Conservation (phyloP, 2,113 vertebrate species). For the Tretioscincus oriximinensis region DNA sequence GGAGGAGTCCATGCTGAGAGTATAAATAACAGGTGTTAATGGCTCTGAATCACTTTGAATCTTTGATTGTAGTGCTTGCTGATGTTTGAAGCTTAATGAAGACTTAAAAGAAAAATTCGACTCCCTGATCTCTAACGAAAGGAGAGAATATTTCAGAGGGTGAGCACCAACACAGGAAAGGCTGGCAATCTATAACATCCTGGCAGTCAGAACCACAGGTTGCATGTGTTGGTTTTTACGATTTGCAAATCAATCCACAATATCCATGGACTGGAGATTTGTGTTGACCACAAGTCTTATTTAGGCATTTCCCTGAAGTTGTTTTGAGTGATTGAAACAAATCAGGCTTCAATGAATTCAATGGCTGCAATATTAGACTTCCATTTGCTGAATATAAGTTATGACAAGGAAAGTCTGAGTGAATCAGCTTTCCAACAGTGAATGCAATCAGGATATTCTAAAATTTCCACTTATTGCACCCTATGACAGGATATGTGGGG, state of each 20-base stretch:
- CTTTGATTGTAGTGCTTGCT: too few relatives aligned
- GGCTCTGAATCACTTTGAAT: too few relatives aligned
- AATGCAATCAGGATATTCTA: not conserved
- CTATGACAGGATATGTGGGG: not conserved
- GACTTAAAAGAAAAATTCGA: too few relatives aligned
- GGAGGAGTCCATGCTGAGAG: too few relatives aligned
- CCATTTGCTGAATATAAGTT: not conserved
- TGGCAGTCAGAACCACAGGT: not conserved
- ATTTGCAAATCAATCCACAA: not conserved
- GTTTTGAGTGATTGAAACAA: not conserved
- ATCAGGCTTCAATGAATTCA: not conserved
- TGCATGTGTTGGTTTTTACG: not conserved
- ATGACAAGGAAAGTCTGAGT: not conserved
- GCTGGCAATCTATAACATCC: too few relatives aligned
- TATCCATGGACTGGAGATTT: not conserved
- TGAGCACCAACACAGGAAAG: too few relatives aligned
- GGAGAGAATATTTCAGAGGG: too few relatives aligned
- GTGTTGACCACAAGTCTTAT: not conserved
- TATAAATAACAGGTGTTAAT: too few relatives aligned
- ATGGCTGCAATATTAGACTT: not conserved
- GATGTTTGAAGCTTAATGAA: too few relatives aligned
- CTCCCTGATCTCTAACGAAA: too few relatives aligned
- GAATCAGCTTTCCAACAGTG: too few relatives aligned
- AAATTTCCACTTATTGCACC: not conserved
- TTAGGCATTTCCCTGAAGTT: not conserved